Base-by-base conservation (phyloP, 2,797 vertebrate genomes). In the Esox lucius region DNA sequence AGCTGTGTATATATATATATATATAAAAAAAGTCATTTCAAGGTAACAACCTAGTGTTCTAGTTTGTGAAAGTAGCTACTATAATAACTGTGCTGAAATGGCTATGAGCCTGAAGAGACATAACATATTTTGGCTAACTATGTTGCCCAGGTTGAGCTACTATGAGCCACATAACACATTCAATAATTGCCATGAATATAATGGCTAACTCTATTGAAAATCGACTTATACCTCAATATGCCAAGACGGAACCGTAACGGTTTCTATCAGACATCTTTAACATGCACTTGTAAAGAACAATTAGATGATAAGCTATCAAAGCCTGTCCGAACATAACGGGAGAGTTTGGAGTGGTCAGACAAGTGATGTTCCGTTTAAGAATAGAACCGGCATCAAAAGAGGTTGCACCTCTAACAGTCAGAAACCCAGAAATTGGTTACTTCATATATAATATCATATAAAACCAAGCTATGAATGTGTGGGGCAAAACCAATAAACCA, bases 401-500 rank as follows among this genome's bases (percentile, higher is more conserved):
- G 26, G 61, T 5, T 31, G 12, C 28, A 15, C 61, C 9, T 42
- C n/a, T 24, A 39, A 46, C 35, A 68, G 67, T 42, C 67, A 46
- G 42, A 24, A 24, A 22, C 22, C 22, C 39, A 46, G 39, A 24
- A 46, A 49, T 56, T 3, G 26, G 17, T 31, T 33, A 19, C 26
- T 22, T 68, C 24, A 51, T 12, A 31, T 46, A 61, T 24, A 17
- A 11, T 28, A 22, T 62, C n/a, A 16, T 69, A 17, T 61, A 42
- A 56, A 72, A 66, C 9, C 2, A 16, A 26, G 33, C 69, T 53
- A 13, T 90, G 93, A 90, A 90, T 7, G 62, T 42, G 70, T 28
- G 42, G 89, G 93, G 90, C 88, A 93, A 95, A 94, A 42, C 39
- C 5, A 9, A 42, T 90, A 92, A 90, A 91, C 92, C 93, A 94